A percentile compares a stretch with the other conserved stretches of the same genome.
Conservation (phyloP, 2,113 vertebrate genomes). For the Mixornis gularis region DNA sequence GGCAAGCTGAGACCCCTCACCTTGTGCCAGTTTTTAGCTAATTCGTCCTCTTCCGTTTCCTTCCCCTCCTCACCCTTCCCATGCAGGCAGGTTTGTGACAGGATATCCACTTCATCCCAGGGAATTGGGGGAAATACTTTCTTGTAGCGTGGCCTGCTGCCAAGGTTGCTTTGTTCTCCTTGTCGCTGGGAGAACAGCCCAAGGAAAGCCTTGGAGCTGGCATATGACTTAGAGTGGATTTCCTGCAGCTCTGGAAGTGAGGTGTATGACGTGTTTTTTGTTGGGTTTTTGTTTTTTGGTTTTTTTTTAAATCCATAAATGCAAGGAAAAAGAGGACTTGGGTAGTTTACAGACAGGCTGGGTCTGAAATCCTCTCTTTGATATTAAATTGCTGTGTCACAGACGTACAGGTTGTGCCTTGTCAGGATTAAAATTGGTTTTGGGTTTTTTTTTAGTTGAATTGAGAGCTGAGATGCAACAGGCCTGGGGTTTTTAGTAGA, state of each 20-base stretch:
- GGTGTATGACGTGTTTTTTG: background rate
- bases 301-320: background rate
- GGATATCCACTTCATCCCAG: constrained; percentile 36
- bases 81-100: background rate
- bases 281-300: no score
- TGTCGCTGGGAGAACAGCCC: constrained; percentile 30
- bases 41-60: constrained; percentile 45
- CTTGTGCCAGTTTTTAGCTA: background rate
- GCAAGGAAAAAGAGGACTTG: background rate
- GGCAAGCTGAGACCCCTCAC: background rate
- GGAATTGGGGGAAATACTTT: background rate
- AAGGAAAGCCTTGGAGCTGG: constrained; percentile 33
- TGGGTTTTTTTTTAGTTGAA: background rate
- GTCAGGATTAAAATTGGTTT: accelerated
- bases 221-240: background rate
- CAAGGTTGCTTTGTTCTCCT: constrained; percentile 67
- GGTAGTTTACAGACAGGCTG: background rate
- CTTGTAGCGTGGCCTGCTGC: background rate
- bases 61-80: constrained; percentile 36
- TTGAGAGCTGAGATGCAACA: background rate
- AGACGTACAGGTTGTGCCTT: background rate
- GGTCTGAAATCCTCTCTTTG: background rate
- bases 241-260: constrained; percentile 30
- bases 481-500: background rate
- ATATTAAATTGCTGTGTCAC: background rate